phyloP scores from a whole-genome alignment of 2,797 vertebrate species.

The Holocentrus rufus region DNA sequence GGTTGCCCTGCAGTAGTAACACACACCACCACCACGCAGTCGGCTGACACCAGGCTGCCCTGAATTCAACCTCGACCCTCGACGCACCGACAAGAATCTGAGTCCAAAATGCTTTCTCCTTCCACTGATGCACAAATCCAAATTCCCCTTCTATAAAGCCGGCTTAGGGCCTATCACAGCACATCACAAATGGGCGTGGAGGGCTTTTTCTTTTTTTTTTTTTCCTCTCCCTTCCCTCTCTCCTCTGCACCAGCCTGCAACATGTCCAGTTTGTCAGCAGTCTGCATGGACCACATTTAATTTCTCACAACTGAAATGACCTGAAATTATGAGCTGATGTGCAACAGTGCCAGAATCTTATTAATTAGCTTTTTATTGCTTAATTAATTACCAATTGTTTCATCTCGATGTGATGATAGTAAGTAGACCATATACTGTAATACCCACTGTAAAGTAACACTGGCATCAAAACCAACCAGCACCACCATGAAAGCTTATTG shows the following conservation, averaged over 20 bases:
- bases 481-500: background rate
- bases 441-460: background rate
- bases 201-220: constrained; percentile 4
- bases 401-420: too few relatives aligned
- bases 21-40: constrained; percentile 51
- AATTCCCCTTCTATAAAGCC: constrained; percentile 24
- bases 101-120: constrained; percentile 30
- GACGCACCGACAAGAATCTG: constrained; percentile 42
- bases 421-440: background rate
- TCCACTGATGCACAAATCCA: constrained; percentile 41
- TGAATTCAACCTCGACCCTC: constrained; percentile 54
- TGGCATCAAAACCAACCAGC: constrained; percentile 14
- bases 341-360: background rate
- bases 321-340: background rate
- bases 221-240: constrained; percentile 32
- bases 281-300: constrained; percentile 11
- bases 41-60: constrained; percentile 46
- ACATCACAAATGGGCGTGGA: constrained; percentile 74
- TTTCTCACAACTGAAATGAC: constrained; percentile 4
- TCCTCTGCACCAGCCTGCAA: constrained; percentile 70
- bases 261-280: constrained; percentile 31
- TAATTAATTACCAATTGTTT: too few relatives aligned
- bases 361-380: background rate
- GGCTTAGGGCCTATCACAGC: constrained; percentile 50
- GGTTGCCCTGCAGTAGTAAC: constrained; percentile 66